phyloP scores from a whole-genome alignment of 2,113 vertebrate genomes.

The Anoplopoma fimbria region DNA sequence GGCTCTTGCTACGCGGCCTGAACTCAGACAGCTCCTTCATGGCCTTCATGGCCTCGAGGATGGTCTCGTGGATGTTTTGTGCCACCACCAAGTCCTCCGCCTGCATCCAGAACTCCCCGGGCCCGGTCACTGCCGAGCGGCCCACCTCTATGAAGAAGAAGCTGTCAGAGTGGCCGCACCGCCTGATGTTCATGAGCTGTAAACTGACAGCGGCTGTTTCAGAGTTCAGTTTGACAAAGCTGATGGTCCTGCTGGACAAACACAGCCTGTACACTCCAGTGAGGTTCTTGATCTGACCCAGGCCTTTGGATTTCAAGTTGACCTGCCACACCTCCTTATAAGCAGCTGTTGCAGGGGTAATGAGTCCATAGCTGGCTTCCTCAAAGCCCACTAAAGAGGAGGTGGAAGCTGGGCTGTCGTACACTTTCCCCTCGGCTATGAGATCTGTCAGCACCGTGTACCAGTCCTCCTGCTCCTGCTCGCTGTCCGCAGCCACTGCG shows the following conservation, averaged over 20 bases:
- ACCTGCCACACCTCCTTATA: constrained; percentile 99
- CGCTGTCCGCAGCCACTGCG: constrained; percentile 94
- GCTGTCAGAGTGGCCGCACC: constrained; percentile 97
- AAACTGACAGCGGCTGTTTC: constrained; percentile 92
- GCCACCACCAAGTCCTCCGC: constrained; percentile 97
- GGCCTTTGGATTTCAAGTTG: constrained; percentile 93
- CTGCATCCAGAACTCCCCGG: constrained; percentile 99
- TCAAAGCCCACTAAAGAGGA: constrained; percentile 85
- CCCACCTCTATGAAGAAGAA: constrained; percentile 99
- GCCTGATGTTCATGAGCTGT: constrained; percentile 96
- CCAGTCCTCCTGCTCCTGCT: constrained; percentile 97
- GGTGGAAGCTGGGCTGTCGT: constrained; percentile 80
- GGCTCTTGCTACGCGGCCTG: constrained; percentile 96
- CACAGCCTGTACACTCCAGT: constrained; percentile 96
- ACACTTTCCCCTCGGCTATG: constrained; percentile 89
- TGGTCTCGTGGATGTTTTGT: constrained; percentile 98
- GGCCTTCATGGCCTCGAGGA: constrained; percentile 96
- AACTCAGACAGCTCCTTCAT: constrained; percentile 96
- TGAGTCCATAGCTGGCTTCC: constrained; percentile 89
- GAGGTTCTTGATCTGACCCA: constrained; percentile 94
- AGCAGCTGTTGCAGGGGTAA: constrained; percentile 82
- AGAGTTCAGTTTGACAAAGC: constrained; percentile 95
- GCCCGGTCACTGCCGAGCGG: constrained; percentile 93
- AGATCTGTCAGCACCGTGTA: constrained; percentile 91
- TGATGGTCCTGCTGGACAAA: constrained; percentile 92